Percentiles rank a stretch among this genome's conserved stretches.
These are phyloP conservation scores for Drosophila pseudotalamancana DNA, from an alignment of 2,888 invertebrate genomes.

Conservation along the genomic window DNA sequence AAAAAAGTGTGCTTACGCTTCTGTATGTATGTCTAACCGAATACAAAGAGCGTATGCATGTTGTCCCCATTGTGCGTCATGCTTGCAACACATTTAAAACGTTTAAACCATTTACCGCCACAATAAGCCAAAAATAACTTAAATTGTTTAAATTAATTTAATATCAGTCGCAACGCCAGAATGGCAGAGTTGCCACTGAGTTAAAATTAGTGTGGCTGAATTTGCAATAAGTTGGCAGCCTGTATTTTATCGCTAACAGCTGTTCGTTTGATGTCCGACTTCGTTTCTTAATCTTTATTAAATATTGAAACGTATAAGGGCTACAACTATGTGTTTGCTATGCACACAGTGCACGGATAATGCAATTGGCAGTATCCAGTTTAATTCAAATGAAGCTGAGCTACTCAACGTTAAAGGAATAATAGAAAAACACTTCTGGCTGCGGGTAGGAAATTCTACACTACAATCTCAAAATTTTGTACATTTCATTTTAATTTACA, in stretches of 20 bases:
- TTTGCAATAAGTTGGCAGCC: conserved; percentile 30
- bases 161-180: conserved; percentile 20
- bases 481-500: conserved; percentile 13
- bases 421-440: conserved; percentile 75
- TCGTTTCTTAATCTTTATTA: conserved; percentile 18
- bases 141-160: conserved; percentile 66
- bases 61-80: conserved; percentile 15
- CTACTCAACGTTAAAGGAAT: conserved; percentile 54
- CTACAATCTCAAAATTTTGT: not conserved
- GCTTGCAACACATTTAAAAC: conserved; percentile 15
- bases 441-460: conserved; percentile 46
- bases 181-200: conserved; percentile 12
- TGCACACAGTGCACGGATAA: conserved; percentile 59
- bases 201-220: not conserved
- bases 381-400: conserved; percentile 60
- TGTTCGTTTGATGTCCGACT: conserved; percentile 22
- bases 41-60: conserved; percentile 11
- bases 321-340: conserved; percentile 63
- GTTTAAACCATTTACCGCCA: conserved; percentile 29
- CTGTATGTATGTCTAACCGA: conserved; percentile 7
- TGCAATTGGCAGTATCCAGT: conserved; percentile 55
- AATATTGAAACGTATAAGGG: conserved; percentile 4
- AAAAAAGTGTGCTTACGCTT: conserved; percentile 16
- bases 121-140: conserved; percentile 43
- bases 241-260: conserved; percentile 20